Evolutionary conservation across 2,888 invertebrate genomes (phyloP).

Genomic region (Celastrina argiolus): DNA sequence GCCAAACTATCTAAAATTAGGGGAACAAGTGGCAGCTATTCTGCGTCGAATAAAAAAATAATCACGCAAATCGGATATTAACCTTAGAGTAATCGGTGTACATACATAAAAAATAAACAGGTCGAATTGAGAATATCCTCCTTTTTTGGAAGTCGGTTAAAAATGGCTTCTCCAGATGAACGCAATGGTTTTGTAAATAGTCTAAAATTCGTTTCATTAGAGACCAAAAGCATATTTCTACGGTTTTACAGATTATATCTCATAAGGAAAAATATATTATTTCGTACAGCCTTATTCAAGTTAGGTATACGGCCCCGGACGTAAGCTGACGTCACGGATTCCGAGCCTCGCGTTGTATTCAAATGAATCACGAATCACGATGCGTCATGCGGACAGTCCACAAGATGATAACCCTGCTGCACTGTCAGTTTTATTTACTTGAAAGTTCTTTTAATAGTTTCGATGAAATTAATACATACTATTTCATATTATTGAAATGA

Average conservation of each 20-base stretch:
- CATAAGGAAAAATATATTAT: neutral
- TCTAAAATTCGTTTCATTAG: neutral
- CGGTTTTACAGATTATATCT: neutral
- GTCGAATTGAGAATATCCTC: too few relatives aligned
- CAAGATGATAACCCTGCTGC: neutral
- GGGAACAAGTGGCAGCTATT: too few relatives aligned
- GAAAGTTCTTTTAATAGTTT: neutral
- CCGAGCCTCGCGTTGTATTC: slow-evolving; percentile 54
- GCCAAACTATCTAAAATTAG: too few relatives aligned
- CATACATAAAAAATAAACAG: too few relatives aligned
- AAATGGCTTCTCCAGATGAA: too few relatives aligned
- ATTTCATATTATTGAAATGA: too few relatives aligned
- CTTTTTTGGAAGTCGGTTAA: too few relatives aligned
- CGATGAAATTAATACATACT: too few relatives aligned
- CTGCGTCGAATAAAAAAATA: too few relatives aligned
- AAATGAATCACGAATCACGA: slow-evolving; percentile 71
- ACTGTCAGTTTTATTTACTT: slow-evolving; percentile 19
- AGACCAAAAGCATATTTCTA: neutral
- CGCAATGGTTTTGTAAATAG: too few relatives aligned
- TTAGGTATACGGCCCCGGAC: slow-evolving; percentile 56
- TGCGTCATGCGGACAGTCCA: slow-evolving; percentile 57
- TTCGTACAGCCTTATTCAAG: slow-evolving; percentile 27
- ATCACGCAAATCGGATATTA: too few relatives aligned
- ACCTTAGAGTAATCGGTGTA: too few relatives aligned
- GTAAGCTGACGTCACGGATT: slow-evolving; percentile 66